Evolutionary conservation across 1,140 invertebrate genomes (phyloP).

Genomic region (Bathynomus jamesi): DNA sequence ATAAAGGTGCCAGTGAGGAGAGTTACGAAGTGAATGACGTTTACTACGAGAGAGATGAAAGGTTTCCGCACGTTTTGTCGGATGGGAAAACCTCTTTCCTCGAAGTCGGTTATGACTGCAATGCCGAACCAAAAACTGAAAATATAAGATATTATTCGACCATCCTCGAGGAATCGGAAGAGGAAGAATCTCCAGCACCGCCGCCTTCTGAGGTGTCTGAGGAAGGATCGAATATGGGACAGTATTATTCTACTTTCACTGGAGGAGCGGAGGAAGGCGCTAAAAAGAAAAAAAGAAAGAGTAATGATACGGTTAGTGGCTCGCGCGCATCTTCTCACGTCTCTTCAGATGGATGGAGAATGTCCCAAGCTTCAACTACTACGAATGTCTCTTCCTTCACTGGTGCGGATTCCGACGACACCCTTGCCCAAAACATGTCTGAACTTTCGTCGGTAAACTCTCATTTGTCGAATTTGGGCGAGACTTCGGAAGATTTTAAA

Average conservation of each 20-base stretch:
- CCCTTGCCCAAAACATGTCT: constrained; percentile 34
- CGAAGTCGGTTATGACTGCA: neutral
- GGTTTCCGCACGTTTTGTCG: neutral
- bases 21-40: neutral
- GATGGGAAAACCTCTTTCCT: neutral
- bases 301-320: neutral
- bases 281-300: neutral
- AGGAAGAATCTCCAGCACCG: neutral
- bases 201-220: neutral
- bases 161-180: neutral
- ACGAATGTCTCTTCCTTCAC: constrained; percentile 24
- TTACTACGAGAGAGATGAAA: neutral
- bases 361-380: constrained; percentile 31
- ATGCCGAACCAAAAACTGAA: neutral
- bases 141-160: neutral
- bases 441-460: constrained; percentile 36
- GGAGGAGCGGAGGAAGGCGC: neutral
- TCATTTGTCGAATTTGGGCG: constrained; percentile 22
- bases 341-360: constrained; percentile 18
- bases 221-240: neutral
- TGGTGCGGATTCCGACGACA: constrained; percentile 29
- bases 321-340: neutral
- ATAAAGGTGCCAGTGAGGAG: neutral
- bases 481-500: constrained; percentile 15
- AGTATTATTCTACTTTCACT: neutral